Percentiles rank a stretch among this genome's conserved stretches.
These are phyloP conservation scores for Oscarella lobularis DNA, from an alignment of 37 sponge, comb jelly and placozoan genomes.

Conservation along the genomic window DNA sequence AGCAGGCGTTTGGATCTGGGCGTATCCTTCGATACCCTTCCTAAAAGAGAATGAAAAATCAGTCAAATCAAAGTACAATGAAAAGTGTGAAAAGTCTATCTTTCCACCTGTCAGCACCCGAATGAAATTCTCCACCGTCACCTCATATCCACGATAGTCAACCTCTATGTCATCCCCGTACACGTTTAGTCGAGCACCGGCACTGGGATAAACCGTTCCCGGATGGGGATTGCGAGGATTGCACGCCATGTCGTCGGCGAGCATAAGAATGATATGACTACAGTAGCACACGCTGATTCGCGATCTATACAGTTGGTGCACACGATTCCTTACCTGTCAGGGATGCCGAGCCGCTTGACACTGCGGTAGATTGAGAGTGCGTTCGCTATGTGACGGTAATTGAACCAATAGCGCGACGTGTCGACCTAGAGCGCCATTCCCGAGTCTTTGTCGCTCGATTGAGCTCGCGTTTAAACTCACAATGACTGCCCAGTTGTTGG, in stretches of 20 bases:
- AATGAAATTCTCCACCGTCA: conserved; percentile 71
- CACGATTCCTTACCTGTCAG: conserved; percentile 47
- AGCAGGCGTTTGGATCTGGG: conserved; percentile 86
- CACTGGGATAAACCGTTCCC: conserved; percentile 79
- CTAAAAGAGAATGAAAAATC: conserved; percentile 14
- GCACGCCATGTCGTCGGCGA: conserved; percentile 98
- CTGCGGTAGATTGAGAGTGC: conserved; percentile 89
- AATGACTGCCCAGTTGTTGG: conserved; percentile 97
- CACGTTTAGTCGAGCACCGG: conserved; percentile 68
- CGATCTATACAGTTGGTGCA: background rate
- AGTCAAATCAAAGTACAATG: background rate
- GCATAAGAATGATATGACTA: conserved; percentile 97
- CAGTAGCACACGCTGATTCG: background rate
- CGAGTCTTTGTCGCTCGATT: too few relatives aligned
- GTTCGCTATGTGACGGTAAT: conserved; percentile 95
- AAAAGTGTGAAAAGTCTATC: background rate
- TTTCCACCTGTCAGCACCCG: conserved; percentile 71
- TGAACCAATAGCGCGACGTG: conserved; percentile 96
- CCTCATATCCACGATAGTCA: conserved; percentile 93
- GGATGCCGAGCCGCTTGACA: conserved; percentile 93
- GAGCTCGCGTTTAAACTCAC: too few relatives aligned
- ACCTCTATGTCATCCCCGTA: conserved; percentile 95
- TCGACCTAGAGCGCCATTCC: conserved; percentile 66
- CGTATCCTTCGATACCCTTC: conserved; percentile 53
- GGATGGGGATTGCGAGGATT: conserved; percentile 84